A percentile compares a stretch with the other conserved stretches of the same genome.
Evolutionary conservation across 1,140 invertebrate genomes (phyloP).

Genomic region (Plectrocnemia conspersa): DNA sequence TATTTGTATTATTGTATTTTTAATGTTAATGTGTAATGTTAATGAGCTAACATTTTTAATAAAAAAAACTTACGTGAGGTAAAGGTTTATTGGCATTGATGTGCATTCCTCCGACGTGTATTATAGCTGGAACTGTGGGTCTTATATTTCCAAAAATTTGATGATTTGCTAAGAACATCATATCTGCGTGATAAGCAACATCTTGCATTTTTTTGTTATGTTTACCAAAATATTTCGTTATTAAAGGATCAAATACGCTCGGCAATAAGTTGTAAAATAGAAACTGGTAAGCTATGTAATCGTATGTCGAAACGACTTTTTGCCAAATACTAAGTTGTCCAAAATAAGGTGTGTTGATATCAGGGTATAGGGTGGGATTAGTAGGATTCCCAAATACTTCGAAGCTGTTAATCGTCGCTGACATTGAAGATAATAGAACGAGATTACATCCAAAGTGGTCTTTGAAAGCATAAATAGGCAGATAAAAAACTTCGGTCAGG

Average conservation of each 20-base stretch:
- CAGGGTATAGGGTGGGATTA: slow-evolving; percentile 47
- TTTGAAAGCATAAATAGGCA: slow-evolving; percentile 38
- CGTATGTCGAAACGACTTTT: slow-evolving; percentile 25
- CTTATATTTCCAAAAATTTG: slow-evolving; percentile 38
- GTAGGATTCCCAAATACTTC: slow-evolving; percentile 42
- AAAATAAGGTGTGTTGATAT: slow-evolving; percentile 20
- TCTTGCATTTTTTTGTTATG: slow-evolving; percentile 39
- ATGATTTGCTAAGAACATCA: slow-evolving; percentile 48
- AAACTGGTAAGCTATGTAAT: no score
- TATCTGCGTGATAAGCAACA: slow-evolving; percentile 42
- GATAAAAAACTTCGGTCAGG: slow-evolving; percentile 37
- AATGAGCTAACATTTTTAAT: not conserved
- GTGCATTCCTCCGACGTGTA: slow-evolving; percentile 44
- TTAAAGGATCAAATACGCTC: no score
- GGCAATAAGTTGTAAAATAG: no score
- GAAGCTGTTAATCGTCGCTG: slow-evolving; percentile 26
- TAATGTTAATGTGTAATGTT: no score
- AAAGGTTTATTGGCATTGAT: slow-evolving; percentile 18
- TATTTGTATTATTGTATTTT: no score
- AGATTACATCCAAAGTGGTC: slow-evolving; percentile 42
- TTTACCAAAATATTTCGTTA: slow-evolving; percentile 39
- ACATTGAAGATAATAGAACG: slow-evolving; percentile 41
- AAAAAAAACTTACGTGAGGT: slow-evolving; percentile 12
- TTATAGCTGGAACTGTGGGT: slow-evolving; percentile 40
- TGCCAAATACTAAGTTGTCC: slow-evolving; percentile 38